Conservation (phyloP, 2,797 vertebrate species). For the Trachurus trachurus region DNA sequence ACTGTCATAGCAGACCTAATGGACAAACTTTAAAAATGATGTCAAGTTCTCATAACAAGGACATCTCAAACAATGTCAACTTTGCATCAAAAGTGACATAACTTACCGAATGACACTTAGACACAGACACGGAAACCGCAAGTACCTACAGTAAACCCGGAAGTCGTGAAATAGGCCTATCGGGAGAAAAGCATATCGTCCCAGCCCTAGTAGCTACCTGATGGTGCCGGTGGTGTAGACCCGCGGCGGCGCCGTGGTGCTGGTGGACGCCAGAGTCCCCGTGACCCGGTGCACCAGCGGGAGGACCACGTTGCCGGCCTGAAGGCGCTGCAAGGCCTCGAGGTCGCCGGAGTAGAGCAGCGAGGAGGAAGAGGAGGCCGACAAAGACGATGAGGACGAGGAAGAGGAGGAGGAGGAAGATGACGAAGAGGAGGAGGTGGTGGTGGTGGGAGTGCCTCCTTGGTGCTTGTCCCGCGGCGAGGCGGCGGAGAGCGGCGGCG, state of each 20-base stretch:
- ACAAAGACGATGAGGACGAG: constrained; percentile 84
- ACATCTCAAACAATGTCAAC: no score
- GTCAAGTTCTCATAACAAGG: no score
- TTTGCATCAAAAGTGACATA: no score
- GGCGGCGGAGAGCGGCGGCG: constrained; percentile 92
- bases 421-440: constrained; percentile 58
- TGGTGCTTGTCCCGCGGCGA: constrained; percentile 98
- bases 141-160: no score
- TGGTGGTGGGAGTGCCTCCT: constrained; percentile 89
- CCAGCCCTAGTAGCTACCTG: no score
- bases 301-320: constrained; percentile 95
- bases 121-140: no score
- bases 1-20: no score
- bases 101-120: no score
- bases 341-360: constrained; percentile 97
- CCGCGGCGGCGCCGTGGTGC: constrained; percentile 90
- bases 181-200: no score
- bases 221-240: constrained; percentile 98
- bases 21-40: no score
- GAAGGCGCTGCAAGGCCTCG: constrained; percentile 96
- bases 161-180: no score
- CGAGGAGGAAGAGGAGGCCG: constrained; percentile 83
- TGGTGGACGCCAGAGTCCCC: constrained; percentile 92
- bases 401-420: constrained; percentile 32
- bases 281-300: constrained; percentile 97